phyloP scores from a whole-genome alignment of 2,113 vertebrate genomes.

The Saccopteryx leptura region DNA sequence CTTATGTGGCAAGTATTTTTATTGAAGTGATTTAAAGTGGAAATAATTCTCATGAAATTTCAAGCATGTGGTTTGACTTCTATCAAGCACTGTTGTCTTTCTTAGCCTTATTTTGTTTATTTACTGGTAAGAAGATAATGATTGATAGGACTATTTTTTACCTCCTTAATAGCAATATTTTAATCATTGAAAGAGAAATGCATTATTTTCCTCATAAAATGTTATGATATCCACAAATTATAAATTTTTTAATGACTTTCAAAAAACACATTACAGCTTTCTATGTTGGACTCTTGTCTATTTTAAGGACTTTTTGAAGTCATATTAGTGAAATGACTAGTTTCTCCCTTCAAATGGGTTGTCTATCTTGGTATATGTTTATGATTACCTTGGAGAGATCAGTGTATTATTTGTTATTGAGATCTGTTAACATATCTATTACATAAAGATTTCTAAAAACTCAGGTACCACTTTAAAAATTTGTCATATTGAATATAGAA shows the following conservation, averaged over 20 bases:
- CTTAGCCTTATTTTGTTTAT: conserved; percentile 37
- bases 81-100: not conserved
- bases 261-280: not conserved
- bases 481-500: conserved; percentile 25
- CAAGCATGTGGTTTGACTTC: conserved; percentile 31
- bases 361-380: conserved; percentile 12
- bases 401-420: conserved; percentile 8
- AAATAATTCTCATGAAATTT: conserved; percentile 32
- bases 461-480: not conserved
- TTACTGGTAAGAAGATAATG: not conserved
- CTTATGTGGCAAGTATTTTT: conserved; percentile 54
- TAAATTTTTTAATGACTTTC: conserved; percentile 43
- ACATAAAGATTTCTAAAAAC: conserved; percentile 46
- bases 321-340: not conserved
- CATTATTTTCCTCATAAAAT: conserved; percentile 39
- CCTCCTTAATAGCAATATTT: conserved; percentile 29
- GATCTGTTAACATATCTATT: not conserved
- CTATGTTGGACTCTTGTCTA: conserved; percentile 42
- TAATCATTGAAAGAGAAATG: conserved; percentile 18
- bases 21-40: conserved; percentile 35
- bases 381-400: conserved; percentile 30
- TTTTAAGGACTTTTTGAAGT: conserved; percentile 53
- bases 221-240: conserved; percentile 25
- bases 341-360: conserved; percentile 6
- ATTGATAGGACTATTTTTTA: conserved; percentile 47